Conservation (phyloP, 2,797 vertebrate species). For the Cuculus canorus region DNA sequence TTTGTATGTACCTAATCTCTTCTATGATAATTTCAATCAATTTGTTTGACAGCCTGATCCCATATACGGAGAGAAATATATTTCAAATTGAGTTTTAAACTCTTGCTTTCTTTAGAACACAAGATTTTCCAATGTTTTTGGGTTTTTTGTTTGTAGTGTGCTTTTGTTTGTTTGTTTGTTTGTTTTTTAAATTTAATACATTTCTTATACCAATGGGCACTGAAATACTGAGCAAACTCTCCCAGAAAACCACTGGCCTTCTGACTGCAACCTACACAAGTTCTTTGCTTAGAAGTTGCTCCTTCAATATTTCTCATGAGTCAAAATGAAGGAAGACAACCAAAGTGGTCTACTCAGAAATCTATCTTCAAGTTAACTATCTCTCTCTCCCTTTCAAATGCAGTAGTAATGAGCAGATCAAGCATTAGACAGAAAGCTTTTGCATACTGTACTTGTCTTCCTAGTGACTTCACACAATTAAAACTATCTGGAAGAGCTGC, state of each 20-base stretch:
- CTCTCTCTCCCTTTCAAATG: background rate
- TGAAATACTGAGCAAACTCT: slow-evolving; percentile 9
- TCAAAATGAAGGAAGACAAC: background rate
- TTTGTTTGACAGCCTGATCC: background rate
- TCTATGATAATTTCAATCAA: background rate
- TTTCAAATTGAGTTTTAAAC: background rate
- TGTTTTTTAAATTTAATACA: background rate
- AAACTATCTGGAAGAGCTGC: background rate
- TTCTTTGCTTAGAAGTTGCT: background rate
- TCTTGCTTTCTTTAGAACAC: background rate
- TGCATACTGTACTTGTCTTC: background rate
- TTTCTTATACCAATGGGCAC: background rate
- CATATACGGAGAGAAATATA: background rate
- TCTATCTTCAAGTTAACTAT: background rate
- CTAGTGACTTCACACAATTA: background rate
- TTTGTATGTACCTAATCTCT: background rate
- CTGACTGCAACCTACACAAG: background rate
- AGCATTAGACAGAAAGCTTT: background rate
- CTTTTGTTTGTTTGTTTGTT: background rate
- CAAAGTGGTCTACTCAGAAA: background rate
- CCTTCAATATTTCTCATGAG: background rate
- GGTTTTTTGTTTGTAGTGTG: too few species aligned
- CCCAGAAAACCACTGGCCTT: background rate
- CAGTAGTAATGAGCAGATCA: background rate
- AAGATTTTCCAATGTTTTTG: background rate